Percentiles rank a stretch among this genome's conserved stretches.
Conservation (phyloP, 2,113 vertebrate genomes). For the Ivindomyrus marchei region DNA sequence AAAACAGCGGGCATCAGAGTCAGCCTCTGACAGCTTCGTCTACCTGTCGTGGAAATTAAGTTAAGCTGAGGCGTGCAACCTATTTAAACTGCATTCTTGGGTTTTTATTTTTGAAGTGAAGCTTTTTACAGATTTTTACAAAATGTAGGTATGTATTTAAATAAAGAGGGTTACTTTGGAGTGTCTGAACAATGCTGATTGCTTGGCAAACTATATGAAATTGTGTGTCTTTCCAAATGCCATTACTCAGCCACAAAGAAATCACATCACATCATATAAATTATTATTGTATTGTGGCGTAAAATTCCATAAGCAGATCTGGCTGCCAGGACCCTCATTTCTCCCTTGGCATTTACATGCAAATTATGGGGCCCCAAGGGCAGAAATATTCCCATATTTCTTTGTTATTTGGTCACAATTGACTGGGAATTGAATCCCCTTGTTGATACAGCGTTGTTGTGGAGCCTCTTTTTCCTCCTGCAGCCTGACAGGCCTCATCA, state of each 20-base stretch:
- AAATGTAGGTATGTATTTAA: not conserved
- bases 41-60: not conserved
- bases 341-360: not conserved
- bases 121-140: not conserved
- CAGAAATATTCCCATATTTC: not conserved
- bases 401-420: not conserved
- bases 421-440: not conserved
- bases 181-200: not conserved
- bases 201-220: not conserved
- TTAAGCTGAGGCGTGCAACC: not conserved
- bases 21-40: not conserved
- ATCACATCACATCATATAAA: not conserved
- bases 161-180: not conserved
- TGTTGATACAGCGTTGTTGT: not conserved
- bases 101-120: not conserved
- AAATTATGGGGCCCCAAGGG: not conserved
- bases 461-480: not conserved
- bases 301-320: not conserved
- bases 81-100: not conserved
- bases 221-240: not conserved
- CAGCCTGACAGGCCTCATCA: not conserved
- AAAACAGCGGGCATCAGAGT: conserved; percentile 17
- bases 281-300: not conserved
- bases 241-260: not conserved
- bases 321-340: not conserved